A percentile compares a stretch with the other conserved stretches of the same genome.
Evolutionary conservation across 2,113 vertebrate genomes (phyloP).

Genomic region (Rhinoptilus africanus): DNA sequence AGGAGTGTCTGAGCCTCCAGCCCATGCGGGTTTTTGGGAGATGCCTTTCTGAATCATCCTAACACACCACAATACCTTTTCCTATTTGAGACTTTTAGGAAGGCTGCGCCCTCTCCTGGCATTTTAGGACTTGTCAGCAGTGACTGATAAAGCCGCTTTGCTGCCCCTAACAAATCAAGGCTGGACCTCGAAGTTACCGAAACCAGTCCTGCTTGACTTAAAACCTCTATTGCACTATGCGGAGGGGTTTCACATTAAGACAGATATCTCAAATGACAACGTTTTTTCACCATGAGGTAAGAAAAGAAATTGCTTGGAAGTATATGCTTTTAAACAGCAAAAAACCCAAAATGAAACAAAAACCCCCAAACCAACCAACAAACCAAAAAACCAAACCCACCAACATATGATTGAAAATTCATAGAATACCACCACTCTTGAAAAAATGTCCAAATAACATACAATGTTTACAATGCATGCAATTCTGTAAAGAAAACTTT

Average conservation of each 20-base stretch:
- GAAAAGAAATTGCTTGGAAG: neutral
- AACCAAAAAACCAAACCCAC: no score
- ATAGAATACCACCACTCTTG: neutral
- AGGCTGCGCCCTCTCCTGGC: conserved; percentile 50
- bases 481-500: neutral
- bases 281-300: neutral
- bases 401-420: neutral
- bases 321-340: neutral
- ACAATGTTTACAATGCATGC: neutral
- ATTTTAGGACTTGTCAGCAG: neutral
- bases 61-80: neutral
- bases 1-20: neutral
- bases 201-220: neutral
- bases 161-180: neutral
- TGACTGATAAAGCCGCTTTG: neutral
- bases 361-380: neutral
- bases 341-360: neutral
- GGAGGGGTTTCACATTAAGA: neutral
- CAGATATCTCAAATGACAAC: neutral
- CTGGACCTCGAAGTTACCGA: no score
- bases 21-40: neutral
- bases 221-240: neutral
- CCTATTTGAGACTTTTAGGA: neutral
- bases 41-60: neutral
- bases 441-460: neutral